These are phyloP conservation scores for Parazoanthus atlanticus DNA, from an alignment of 92 coral and sea anemone genomes.

Conservation along the genomic window DNA sequence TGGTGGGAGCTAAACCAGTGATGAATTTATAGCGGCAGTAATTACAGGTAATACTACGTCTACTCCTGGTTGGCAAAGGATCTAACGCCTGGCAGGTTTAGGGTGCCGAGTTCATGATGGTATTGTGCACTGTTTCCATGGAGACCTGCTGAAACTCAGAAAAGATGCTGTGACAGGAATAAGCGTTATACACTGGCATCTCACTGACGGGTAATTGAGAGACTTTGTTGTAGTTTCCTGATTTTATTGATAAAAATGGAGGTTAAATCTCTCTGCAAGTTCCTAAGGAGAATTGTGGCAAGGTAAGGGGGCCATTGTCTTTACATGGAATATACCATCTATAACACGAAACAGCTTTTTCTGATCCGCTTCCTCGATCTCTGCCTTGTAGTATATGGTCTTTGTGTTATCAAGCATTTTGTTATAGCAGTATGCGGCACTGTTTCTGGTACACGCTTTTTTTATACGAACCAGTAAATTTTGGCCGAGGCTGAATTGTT, in stretches of 20 bases:
- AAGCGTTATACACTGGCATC: not conserved
- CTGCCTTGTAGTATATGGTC: constrained; percentile 28
- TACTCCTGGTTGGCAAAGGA: not conserved
- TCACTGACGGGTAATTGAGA: no score
- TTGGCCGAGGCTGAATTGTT: no score
- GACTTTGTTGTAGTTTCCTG: not conserved
- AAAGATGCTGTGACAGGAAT: no score
- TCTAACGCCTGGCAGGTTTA: not conserved
- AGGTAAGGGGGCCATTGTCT: constrained; percentile 18
- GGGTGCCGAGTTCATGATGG: not conserved
- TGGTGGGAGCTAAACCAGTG: no score
- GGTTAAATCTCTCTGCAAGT: not conserved
- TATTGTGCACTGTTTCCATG: not conserved
- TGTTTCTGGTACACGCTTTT: no score
- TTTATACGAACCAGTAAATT: no score
- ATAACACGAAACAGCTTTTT: constrained; percentile 42
- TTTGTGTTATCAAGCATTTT: constrained; percentile 20
- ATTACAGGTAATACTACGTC: not conserved
- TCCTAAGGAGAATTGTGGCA: constrained; percentile 7
- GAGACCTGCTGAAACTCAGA: not conserved
- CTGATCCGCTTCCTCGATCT: constrained; percentile 42
- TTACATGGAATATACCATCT: constrained; percentile 35
- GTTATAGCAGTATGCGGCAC: no score
- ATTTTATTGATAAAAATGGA: not conserved
- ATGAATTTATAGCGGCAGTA: not conserved